Evolutionary conservation across 2,888 invertebrate species (phyloP).

Genomic region (Drosophila quasianomalipes): DNA sequence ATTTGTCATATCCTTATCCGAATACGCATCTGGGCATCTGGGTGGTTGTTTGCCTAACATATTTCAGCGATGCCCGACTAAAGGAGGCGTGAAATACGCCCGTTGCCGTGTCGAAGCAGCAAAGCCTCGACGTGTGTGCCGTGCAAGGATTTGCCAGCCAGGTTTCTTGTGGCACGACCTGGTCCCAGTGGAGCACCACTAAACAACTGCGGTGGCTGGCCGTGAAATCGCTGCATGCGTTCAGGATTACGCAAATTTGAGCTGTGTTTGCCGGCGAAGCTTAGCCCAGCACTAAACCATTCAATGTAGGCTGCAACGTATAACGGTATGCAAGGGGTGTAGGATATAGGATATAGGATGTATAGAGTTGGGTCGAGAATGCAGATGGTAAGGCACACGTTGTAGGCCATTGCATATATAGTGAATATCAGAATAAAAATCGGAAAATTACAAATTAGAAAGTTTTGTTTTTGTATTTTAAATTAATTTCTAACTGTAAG

Average conservation of each 20-base stretch:
- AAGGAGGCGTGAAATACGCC: slow-evolving; percentile 78
- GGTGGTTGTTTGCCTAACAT: slow-evolving; percentile 58
- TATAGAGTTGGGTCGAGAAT: too few species aligned
- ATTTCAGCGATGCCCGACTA: slow-evolving; percentile 42
- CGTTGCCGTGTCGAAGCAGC: slow-evolving; percentile 58
- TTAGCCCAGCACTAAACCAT: neutral
- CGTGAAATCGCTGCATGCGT: slow-evolving; percentile 71
- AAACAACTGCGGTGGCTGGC: slow-evolving; percentile 53
- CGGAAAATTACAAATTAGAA: neutral
- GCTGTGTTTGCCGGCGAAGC: slow-evolving; percentile 6
- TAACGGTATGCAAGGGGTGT: neutral
- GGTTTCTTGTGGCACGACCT: slow-evolving; percentile 6
- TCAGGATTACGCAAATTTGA: slow-evolving; percentile 66
- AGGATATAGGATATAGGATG: neutral
- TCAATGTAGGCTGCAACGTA: neutral
- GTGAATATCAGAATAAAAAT: neutral
- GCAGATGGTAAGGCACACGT: neutral
- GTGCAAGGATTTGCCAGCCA: slow-evolving; percentile 31
- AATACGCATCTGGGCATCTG: slow-evolving; percentile 49
- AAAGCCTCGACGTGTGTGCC: slow-evolving; percentile 68
- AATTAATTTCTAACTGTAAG: neutral
- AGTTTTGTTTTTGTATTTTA: neutral
- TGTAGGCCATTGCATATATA: neutral
- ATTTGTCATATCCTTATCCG: slow-evolving; percentile 79
- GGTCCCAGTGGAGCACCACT: slow-evolving; percentile 55